Evolutionary conservation across 2,888 invertebrate species (phyloP).

Genomic region (Volucella inflata): DNA sequence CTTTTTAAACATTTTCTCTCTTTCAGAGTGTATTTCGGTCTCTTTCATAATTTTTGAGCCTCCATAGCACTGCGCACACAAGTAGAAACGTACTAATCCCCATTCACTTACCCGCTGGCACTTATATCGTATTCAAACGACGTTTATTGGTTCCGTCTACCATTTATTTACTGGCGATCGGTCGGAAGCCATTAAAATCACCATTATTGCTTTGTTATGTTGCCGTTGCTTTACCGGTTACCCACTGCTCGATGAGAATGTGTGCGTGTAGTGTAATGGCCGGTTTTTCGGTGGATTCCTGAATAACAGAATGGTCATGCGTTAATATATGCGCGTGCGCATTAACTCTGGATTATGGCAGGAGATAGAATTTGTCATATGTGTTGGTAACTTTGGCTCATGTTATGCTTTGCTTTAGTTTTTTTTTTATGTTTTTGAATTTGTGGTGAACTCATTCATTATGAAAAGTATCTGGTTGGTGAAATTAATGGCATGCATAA

Average conservation of each 20-base stretch:
- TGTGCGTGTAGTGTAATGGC: constrained; percentile 56
- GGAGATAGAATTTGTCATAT: constrained; percentile 8
- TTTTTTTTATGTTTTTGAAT: not conserved
- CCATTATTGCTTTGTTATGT: constrained; percentile 79
- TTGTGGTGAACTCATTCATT: constrained; percentile 66
- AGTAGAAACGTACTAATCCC: constrained; percentile 51
- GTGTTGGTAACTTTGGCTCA: not conserved
- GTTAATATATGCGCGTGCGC: constrained; percentile 71
- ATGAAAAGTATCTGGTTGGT: constrained; percentile 58
- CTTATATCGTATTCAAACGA: constrained; percentile 77
- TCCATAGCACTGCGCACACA: constrained; percentile 30
- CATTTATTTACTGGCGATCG: constrained; percentile 83
- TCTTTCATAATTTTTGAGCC: constrained; percentile 24
- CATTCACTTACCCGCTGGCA: constrained; percentile 74
- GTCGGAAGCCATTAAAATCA: constrained; percentile 84
- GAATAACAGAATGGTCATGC: constrained; percentile 58
- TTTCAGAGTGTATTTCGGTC: constrained; percentile 25
- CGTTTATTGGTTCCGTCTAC: constrained; percentile 83
- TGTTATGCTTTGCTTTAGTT: not conserved
- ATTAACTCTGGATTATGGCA: constrained; percentile 36
- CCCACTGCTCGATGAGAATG: not conserved
- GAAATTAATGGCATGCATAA: constrained; percentile 70
- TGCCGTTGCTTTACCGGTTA: constrained; percentile 35
- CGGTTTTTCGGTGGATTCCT: constrained; percentile 33
- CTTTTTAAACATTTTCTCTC: constrained; percentile 5